These are phyloP conservation scores for Stegodyphus mimosarum DNA, from an alignment of 1,140 invertebrate genomes.

Conservation along the genomic window DNA sequence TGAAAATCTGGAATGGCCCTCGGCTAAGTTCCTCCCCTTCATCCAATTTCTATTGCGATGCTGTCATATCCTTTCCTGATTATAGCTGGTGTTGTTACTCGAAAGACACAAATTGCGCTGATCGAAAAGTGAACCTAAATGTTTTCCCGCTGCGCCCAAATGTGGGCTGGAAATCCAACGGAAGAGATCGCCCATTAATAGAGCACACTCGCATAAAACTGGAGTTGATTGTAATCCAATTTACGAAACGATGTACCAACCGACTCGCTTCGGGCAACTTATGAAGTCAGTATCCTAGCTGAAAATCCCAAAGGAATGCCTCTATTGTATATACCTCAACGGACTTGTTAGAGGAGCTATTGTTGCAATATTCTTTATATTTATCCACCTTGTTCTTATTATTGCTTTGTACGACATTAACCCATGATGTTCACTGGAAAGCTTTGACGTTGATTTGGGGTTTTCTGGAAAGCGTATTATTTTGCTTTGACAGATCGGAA, in stretches of 20 bases:
- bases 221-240: constrained; percentile 60
- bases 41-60: not conserved
- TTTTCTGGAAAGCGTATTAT: constrained; percentile 6
- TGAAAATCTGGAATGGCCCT: constrained; percentile 30
- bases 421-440: constrained; percentile 14
- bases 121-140: constrained; percentile 56
- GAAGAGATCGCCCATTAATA: constrained; percentile 56
- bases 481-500: constrained; percentile 8
- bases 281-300: constrained; percentile 40
- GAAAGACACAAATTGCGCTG: constrained; percentile 52
- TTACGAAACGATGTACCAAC: constrained; percentile 49
- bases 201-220: constrained; percentile 60
- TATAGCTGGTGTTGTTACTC: constrained; percentile 42
- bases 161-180: constrained; percentile 16
- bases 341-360: constrained; percentile 41
- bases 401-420: constrained; percentile 1
- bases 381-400: constrained; percentile 9
- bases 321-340: constrained; percentile 10
- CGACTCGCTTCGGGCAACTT: constrained; percentile 28
- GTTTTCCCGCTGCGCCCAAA: constrained; percentile 45
- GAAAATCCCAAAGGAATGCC: constrained; percentile 41
- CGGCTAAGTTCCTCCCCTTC: not conserved
- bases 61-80: constrained; percentile 53
- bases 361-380: constrained; percentile 31
- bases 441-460: not conserved